Evolutionary conservation across 2,113 vertebrate genomes (phyloP).

Genomic region (Sphyrna mokarran): DNA sequence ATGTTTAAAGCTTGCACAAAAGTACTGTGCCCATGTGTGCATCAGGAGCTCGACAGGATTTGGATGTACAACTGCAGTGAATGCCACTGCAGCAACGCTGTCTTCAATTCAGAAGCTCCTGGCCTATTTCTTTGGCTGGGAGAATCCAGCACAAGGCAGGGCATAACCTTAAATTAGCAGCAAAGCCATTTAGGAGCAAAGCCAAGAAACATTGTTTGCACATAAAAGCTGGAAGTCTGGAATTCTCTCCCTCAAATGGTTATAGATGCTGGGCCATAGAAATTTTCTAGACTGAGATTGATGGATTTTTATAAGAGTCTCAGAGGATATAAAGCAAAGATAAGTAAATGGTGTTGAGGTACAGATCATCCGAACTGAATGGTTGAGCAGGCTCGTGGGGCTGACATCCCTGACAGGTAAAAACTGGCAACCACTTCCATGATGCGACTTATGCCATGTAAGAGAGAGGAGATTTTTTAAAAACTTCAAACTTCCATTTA

Average conservation of each 20-base stretch:
- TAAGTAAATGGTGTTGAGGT: background rate
- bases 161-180: background rate
- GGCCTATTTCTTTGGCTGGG: background rate
- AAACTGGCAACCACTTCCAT: background rate
- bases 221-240: background rate
- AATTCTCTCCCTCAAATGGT: background rate
- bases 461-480: background rate
- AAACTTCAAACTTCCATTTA: slow-evolving; percentile 2
- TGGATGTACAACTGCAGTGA: too few species aligned
- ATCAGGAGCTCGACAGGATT: too few species aligned
- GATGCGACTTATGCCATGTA: background rate
- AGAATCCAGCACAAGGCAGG: background rate
- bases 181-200: background rate
- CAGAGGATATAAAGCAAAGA: background rate
- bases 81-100: too few species aligned
- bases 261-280: background rate
- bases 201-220: background rate
- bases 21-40: too few species aligned
- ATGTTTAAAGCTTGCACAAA: too few species aligned
- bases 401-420: background rate
- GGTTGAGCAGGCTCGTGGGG: background rate
- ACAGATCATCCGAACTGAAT: slow-evolving; percentile 3
- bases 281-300: background rate
- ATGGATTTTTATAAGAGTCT: too few species aligned
- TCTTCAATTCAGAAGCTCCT: too few species aligned